Evolutionary conservation across 2,113 vertebrate genomes (phyloP).

Genomic region (Probosciger aterrimus): DNA sequence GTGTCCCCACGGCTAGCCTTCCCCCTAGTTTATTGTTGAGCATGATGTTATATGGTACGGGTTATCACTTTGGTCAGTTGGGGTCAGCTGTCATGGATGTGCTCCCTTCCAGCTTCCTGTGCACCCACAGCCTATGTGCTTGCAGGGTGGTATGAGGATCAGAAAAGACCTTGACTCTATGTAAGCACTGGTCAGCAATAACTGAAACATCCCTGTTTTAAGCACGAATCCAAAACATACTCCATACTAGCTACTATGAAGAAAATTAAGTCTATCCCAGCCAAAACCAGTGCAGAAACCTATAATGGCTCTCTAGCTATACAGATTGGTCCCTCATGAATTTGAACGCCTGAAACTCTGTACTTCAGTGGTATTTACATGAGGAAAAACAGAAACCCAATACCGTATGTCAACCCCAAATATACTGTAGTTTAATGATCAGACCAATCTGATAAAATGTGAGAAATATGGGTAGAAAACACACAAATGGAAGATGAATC

Average conservation of each 20-base stretch:
- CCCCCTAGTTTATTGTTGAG: background rate
- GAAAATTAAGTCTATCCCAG: background rate
- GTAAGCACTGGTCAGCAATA: rapidly evolving
- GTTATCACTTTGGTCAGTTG: background rate
- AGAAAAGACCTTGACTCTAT: background rate
- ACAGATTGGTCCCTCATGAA: background rate
- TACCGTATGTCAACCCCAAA: rapidly evolving
- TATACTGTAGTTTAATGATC: background rate
- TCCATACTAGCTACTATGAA: background rate
- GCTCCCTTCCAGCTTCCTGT: background rate
- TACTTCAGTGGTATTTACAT: background rate
- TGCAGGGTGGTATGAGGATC: background rate
- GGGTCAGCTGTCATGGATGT: background rate
- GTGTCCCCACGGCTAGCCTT: background rate
- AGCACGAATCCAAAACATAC: background rate
- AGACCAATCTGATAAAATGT: background rate
- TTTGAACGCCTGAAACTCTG: background rate
- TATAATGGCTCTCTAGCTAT: background rate
- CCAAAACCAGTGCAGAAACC: background rate
- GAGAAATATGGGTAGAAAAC: background rate
- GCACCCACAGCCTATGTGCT: background rate
- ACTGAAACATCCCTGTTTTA: background rate
- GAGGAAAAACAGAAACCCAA: background rate
- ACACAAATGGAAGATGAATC: background rate
- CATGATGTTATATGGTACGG: no score